phyloP scores from a whole-genome alignment of 2,888 invertebrate species.

The Diadegma fenestrale region DNA sequence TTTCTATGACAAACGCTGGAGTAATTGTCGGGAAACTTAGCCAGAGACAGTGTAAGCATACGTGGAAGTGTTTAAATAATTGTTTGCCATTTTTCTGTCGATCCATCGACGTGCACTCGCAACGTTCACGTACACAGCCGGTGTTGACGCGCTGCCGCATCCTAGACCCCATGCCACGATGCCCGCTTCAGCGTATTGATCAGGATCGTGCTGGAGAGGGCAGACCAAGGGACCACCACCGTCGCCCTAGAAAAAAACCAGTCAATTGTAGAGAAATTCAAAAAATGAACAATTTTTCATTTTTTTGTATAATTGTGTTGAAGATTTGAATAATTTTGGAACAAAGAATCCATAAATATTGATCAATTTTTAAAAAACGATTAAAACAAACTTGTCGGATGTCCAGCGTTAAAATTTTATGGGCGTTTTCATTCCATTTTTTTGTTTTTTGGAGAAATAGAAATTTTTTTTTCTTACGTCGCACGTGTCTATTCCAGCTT shows the following conservation, averaged over 20 bases:
- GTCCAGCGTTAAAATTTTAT: not conserved
- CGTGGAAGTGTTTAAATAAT: slow-evolving; percentile 84
- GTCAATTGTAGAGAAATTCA: not conserved
- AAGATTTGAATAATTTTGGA: no score
- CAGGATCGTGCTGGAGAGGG: slow-evolving; percentile 86
- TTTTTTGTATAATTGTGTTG: not conserved
- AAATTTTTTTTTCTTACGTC: slow-evolving; percentile 81
- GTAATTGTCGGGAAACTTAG: no score
- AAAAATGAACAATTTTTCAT: not conserved
- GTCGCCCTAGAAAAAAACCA: slow-evolving; percentile 86
- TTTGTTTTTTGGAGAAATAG: not conserved
- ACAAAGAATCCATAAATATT: not conserved
- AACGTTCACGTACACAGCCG: slow-evolving; percentile 92
- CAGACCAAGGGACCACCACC: slow-evolving; percentile 93
- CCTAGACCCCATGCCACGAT: slow-evolving; percentile 94
- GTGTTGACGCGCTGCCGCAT: slow-evolving; percentile 89
- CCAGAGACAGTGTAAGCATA: slow-evolving; percentile 74
- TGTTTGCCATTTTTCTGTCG: slow-evolving; percentile 86
- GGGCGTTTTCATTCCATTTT: not conserved
- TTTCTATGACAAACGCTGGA: no score
- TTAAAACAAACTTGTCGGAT: not conserved
- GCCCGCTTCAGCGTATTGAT: slow-evolving; percentile 86
- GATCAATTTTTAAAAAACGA: not conserved
- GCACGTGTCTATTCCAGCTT: slow-evolving; percentile 90
- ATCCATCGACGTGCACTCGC: slow-evolving; percentile 89